Percentiles rank a stretch among this genome's conserved stretches.
Evolutionary conservation across 2,797 vertebrate genomes (phyloP).

Genomic region (Adelosebastes latens): DNA sequence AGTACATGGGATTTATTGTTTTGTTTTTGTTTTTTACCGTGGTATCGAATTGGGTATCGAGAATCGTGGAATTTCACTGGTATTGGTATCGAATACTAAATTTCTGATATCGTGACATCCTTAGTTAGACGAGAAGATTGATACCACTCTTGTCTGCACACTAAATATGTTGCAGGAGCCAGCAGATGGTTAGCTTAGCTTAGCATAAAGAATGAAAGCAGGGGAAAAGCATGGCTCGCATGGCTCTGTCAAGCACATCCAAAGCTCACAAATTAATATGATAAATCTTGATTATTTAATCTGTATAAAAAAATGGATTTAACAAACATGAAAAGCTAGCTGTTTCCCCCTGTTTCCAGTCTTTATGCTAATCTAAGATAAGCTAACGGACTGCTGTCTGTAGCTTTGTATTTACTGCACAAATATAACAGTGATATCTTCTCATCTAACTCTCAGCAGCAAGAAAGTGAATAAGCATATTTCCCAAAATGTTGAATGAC

Average conservation of each 20-base stretch:
- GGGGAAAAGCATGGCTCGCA: neutral
- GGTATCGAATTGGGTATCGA: neutral
- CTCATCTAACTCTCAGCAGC: neutral
- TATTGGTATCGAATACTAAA: neutral
- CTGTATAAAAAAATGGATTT: neutral
- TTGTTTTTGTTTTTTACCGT: neutral
- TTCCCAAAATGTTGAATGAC: neutral
- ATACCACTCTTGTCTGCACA: fast-evolving
- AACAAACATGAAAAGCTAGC: neutral
- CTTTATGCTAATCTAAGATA: neutral
- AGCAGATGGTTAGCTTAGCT: no score
- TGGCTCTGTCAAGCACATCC: neutral
- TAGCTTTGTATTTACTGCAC: neutral
- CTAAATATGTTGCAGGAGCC: no score
- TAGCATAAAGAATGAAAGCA: neutral
- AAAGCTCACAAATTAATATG: neutral
- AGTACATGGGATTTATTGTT: no score
- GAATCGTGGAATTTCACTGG: neutral
- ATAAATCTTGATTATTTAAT: neutral
- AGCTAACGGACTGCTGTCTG: neutral
- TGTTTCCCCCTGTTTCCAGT: neutral
- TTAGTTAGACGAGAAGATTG: no score
- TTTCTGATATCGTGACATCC: no score
- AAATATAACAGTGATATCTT: neutral
- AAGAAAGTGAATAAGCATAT: neutral